phyloP scores from a whole-genome alignment of 2,888 invertebrate genomes.

The Brachyptera risi region DNA sequence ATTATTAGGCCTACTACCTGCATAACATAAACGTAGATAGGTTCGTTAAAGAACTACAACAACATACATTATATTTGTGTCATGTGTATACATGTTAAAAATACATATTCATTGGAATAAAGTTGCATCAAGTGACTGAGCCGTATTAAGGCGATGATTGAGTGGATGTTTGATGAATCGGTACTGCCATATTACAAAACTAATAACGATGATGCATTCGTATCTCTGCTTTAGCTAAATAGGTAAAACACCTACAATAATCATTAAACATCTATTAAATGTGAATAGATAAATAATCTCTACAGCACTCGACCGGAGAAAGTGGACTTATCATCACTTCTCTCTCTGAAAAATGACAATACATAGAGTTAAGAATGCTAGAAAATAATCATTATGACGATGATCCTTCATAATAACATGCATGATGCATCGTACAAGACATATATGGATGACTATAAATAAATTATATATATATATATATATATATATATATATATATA shows the following conservation, averaged over 20 bases:
- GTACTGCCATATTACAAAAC: not conserved
- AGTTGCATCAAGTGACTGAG: not conserved
- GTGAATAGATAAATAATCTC: too few relatives aligned
- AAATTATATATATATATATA: not conserved
- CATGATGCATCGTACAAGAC: not conserved
- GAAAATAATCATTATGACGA: too few relatives aligned
- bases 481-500: not conserved
- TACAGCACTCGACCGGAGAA: not conserved
- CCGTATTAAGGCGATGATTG: not conserved
- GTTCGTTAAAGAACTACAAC: too few relatives aligned
- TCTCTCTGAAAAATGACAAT: not conserved
- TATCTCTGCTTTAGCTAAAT: too few relatives aligned
- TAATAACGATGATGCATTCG: not conserved
- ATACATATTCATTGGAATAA: too few relatives aligned
- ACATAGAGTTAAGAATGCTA: too few relatives aligned
- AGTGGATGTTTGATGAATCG: not conserved
- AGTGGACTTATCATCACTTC: not conserved
- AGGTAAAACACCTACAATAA: too few relatives aligned
- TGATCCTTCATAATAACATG: not conserved
- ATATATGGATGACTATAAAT: not conserved
- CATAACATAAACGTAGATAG: too few relatives aligned
- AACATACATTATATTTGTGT: too few relatives aligned
- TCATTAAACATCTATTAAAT: too few relatives aligned
- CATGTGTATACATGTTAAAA: too few relatives aligned
- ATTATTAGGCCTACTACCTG: too few relatives aligned